A percentile compares a stretch with the other conserved stretches of the same genome.
Conservation (phyloP, 2,113 vertebrate species). For the Saguinus midas region DNA sequence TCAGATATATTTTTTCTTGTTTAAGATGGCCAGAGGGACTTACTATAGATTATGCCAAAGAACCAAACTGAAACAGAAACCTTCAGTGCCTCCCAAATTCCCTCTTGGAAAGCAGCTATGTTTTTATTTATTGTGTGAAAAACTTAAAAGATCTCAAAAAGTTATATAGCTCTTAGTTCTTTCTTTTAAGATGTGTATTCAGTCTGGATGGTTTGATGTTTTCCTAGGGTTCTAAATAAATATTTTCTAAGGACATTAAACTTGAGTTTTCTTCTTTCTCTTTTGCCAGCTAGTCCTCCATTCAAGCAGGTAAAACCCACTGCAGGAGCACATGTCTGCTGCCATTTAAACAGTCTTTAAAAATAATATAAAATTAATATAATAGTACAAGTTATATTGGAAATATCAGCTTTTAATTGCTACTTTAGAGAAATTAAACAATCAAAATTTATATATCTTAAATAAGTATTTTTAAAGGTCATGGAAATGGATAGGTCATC, state of each 20-base stretch:
- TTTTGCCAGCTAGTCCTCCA: not conserved
- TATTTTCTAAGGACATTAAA: not conserved
- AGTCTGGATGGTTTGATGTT: not conserved
- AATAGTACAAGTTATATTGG: not conserved
- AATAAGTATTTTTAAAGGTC: not conserved
- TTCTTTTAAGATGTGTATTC: not conserved
- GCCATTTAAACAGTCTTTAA: not conserved
- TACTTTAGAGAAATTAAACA: not conserved
- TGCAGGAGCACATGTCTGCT: not conserved
- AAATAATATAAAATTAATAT: not conserved
- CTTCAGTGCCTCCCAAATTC: not conserved
- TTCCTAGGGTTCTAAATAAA: not conserved
- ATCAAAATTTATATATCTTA: not conserved
- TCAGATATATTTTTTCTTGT: not conserved
- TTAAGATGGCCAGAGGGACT: not conserved
- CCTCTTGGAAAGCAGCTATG: not conserved
- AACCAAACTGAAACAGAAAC: not conserved
- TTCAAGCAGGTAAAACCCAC: not conserved
- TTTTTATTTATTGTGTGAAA: not conserved
- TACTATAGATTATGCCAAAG: not conserved
- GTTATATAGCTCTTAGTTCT: not conserved
- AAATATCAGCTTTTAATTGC: not conserved
- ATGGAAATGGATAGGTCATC: not conserved
- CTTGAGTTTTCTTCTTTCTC: not conserved
- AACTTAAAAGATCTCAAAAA: not conserved